phyloP scores from a whole-genome alignment of 1,140 invertebrate genomes.

The Calliphora vicina region DNA sequence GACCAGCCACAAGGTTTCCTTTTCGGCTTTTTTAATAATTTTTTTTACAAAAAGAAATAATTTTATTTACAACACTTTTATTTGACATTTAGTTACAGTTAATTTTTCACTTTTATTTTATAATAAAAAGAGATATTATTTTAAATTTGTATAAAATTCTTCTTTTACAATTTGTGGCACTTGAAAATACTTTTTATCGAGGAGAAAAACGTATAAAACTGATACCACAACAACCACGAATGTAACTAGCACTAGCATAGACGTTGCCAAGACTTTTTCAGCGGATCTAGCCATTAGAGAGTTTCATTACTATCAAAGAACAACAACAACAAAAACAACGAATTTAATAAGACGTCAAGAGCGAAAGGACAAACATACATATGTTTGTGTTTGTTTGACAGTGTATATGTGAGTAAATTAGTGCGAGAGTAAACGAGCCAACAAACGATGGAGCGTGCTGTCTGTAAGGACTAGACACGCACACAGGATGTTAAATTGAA shows the following conservation, averaged over 20 bases:
- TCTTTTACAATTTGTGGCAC: not conserved
- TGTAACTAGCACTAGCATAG: slow-evolving; percentile 34
- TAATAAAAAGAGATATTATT: not conserved
- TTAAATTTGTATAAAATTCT: not conserved
- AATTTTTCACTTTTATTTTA: not conserved
- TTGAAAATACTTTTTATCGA: slow-evolving; percentile 18
- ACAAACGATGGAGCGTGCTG: not conserved
- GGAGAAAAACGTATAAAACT: slow-evolving; percentile 14
- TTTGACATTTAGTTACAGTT: not conserved
- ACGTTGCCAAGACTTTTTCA: slow-evolving; percentile 38
- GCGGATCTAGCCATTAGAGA: slow-evolving; percentile 34
- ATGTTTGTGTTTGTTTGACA: not conserved
- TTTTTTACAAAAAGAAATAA: not conserved
- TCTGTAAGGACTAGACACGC: not conserved
- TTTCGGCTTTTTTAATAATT: not conserved
- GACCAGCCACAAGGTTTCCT: not conserved
- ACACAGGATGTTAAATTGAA: not conserved
- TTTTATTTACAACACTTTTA: slow-evolving; percentile 14
- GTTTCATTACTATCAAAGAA: no score
- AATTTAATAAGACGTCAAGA: slow-evolving; percentile 16
- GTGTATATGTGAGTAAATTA: not conserved
- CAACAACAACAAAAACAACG: not conserved
- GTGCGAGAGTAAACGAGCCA: not conserved
- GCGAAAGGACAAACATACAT: slow-evolving; percentile 11
- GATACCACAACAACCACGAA: slow-evolving; percentile 37